Percentiles rank a stretch among this genome's conserved stretches.
Conservation (phyloP, 2,888 invertebrate species). For the Cryptocephalus primarius region DNA sequence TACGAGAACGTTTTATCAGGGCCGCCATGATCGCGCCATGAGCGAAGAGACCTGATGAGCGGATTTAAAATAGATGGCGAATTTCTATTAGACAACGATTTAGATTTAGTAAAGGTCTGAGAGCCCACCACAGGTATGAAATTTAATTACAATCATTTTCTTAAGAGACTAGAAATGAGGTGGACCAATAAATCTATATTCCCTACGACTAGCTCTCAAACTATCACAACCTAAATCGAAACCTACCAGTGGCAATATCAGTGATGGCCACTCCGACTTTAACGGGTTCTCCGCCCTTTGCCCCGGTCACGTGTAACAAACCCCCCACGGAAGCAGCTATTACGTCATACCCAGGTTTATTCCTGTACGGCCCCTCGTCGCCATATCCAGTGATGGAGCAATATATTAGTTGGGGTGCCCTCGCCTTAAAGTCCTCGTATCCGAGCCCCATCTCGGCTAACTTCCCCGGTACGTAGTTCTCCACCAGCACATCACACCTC, state of each 20-base stretch:
- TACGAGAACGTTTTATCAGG: conserved; percentile 61
- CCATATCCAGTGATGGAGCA: conserved; percentile 94
- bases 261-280: conserved; percentile 91
- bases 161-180: no score
- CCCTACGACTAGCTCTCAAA: no score
- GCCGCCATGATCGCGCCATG: conserved; percentile 93
- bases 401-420: conserved; percentile 76
- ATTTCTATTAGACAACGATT: no score
- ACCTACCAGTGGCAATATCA: conserved; percentile 69
- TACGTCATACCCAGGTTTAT: conserved; percentile 91
- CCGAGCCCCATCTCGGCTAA: conserved; percentile 64
- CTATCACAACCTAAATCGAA: no score
- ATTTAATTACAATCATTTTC: no score
- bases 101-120: not conserved
- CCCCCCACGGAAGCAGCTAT: conserved; percentile 92
- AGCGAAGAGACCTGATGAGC: conserved; percentile 60
- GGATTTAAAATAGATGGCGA: conserved; percentile 2
- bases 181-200: no score
- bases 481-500: conserved; percentile 79
- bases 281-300: conserved; percentile 69
- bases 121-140: no score
- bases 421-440: conserved; percentile 57
- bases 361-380: conserved; percentile 70
- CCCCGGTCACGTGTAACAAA: conserved; percentile 80
- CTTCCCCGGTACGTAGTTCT: conserved; percentile 92